Evolutionary conservation across 2,113 vertebrate species (phyloP).

Genomic region (Danio rerio): GRCz12tu NC_133193.1:21289501-21290000

Average conservation of each 20-base stretch:
- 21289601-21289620: conserved; percentile 83
- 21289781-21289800: not conserved
- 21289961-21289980: conserved; percentile 99
- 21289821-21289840: not conserved
- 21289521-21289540: conserved; percentile 74
- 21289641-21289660: conserved; percentile 79
- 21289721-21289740: conserved; percentile 72
- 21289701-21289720: conserved; percentile 76
- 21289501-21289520: conserved; percentile 81
- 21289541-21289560: conserved; percentile 81
- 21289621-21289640: conserved; percentile 79
- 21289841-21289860: not conserved
- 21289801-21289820: conserved; percentile 2
- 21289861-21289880: conserved; percentile 61
- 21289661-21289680: conserved; percentile 77
- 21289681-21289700: conserved; percentile 70
- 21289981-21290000: conserved; percentile 96
- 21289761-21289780: conserved; percentile 22
- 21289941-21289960: conserved; percentile 91
- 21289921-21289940: conserved; percentile 93
- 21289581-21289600: conserved; percentile 83
- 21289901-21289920: conserved; percentile 89
- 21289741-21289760: conserved; percentile 47
- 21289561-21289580: conserved; percentile 81
- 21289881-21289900: conserved; percentile 77